phyloP scores from a whole-genome alignment of 2,888 invertebrate species.

The Eristalis intricaria region DNA sequence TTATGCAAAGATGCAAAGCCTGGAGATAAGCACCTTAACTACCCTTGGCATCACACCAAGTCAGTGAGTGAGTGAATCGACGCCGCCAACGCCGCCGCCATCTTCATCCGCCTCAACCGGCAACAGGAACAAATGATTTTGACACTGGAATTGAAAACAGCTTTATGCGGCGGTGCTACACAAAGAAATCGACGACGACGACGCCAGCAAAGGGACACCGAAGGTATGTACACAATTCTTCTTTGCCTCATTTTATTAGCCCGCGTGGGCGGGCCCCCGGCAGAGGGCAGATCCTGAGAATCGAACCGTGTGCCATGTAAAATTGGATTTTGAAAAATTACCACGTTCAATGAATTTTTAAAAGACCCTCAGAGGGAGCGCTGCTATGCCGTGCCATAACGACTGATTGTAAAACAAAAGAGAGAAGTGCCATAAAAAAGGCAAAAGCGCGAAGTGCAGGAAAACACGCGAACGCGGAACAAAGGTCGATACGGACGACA shows the following conservation, averaged over 20 bases:
- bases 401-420: conserved; percentile 66
- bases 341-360: conserved; percentile 71
- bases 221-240: conserved; percentile 1
- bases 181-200: conserved; percentile 2
- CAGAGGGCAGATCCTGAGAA: conserved; percentile 33
- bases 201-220: not conserved
- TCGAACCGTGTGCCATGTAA: conserved; percentile 68
- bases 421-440: conserved; percentile 25
- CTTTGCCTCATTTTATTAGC: conserved; percentile 48
- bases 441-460: not conserved
- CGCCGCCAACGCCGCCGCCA: too few species aligned
- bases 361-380: conserved; percentile 50
- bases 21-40: conserved; percentile 65
- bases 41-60: not conserved
- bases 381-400: conserved; percentile 47
- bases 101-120: conserved; percentile 24
- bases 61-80: not conserved
- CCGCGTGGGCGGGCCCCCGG: not conserved
- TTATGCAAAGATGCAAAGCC: conserved; percentile 61
- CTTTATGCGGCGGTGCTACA: conserved; percentile 51
- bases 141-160: conserved; percentile 80
- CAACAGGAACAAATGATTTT: conserved; percentile 77
- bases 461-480: conserved; percentile 27
- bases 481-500: not conserved
- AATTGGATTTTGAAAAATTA: conserved; percentile 70